Percentiles rank a stretch among this genome's conserved stretches.
Conservation (phyloP, 1,140 invertebrate genomes). For the Lepidostoma basale region DNA sequence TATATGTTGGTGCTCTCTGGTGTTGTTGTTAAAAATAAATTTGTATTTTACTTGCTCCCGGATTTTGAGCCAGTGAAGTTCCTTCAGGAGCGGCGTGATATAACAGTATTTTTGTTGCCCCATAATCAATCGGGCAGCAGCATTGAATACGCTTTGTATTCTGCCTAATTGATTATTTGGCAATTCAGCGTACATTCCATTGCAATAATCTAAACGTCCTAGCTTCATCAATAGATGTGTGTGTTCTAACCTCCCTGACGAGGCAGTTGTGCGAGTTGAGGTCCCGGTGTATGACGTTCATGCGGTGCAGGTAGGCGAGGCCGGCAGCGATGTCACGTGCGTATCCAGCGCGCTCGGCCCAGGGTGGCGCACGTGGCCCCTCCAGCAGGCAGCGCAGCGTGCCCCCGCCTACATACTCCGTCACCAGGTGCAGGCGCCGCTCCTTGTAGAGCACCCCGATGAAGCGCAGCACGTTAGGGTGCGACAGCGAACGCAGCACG, state of each 20-base stretch:
- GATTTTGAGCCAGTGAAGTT: too few relatives aligned
- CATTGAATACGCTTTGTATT: too few relatives aligned
- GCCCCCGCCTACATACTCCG: constrained; percentile 90
- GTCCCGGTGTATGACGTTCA: constrained; percentile 95
- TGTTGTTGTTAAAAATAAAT: too few relatives aligned
- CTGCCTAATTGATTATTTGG: too few relatives aligned
- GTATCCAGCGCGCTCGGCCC: constrained; percentile 83
- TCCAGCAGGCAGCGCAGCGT: constrained; percentile 76
- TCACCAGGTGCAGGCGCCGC: constrained; percentile 87
- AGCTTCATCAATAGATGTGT: not conserved
- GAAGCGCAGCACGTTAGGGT: constrained; percentile 89
- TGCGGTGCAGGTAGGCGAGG: constrained; percentile 91
- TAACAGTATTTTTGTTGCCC: too few relatives aligned
- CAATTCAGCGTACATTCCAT: too few relatives aligned
- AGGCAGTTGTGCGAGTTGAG: constrained; percentile 96
- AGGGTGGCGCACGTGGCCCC: constrained; percentile 71
- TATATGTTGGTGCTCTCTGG: too few relatives aligned
- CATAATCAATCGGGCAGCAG: too few relatives aligned
- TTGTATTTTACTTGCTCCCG: too few relatives aligned
- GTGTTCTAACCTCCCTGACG: constrained; percentile 72
- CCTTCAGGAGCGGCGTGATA: too few relatives aligned
- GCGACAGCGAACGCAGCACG: constrained; percentile 83
- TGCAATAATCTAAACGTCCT: too few relatives aligned
- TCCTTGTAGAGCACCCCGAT: constrained; percentile 94
- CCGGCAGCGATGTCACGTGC: constrained; percentile 91